Base-by-base conservation (phyloP, 2,888 invertebrate species). In the Pimpla rufipes region DNA sequence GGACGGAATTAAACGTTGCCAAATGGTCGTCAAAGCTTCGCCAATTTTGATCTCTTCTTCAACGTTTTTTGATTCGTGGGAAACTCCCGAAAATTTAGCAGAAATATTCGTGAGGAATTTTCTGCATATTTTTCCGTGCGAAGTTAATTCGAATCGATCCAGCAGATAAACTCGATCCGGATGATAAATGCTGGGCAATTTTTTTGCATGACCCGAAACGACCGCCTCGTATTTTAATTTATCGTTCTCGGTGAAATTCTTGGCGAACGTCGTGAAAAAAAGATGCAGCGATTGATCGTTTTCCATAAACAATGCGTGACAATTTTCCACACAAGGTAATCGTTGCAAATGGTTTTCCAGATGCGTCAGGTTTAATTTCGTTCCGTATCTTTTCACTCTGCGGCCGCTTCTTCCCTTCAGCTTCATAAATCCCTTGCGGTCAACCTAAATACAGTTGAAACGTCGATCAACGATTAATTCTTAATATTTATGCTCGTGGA, bases 301-400 rank as follows among this genome's bases (percentile, higher is more conserved):
- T 66, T 90, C 93, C 42, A 94, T 89, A 95, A 95, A 96, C 11
- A 96, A 80, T 87, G 95, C 95, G 42, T 94, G 93, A 88, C 94
- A 95, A 79, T 94, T 93, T 84, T 93, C 93, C 5, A 96, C 93
- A 84, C 92, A 92, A 8, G 94, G 92, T 85, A 94, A 93, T 85
- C 93, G 91, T 90, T 93, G 94, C n/a, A 94, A 92, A 21, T 86
- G 87, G 74, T 90, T 90, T 92, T 96, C 96, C 77, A 97, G 94
- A 45, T 93, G 89, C 50, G 93, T 92, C 59, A 97, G 92, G 91
- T 95, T 95, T 5, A 97, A 91, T 93, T 95, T 96, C 88, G 95
- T 94, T 0, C 98, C 98, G 92, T 96, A 96, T 91, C 97, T 94
- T 93, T 98, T 98, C 7, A 98, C 94, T 35, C 95, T 93, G 85